Evolutionary conservation across 2,888 invertebrate species (phyloP).

Genomic region (Drosophila mulleri): DNA sequence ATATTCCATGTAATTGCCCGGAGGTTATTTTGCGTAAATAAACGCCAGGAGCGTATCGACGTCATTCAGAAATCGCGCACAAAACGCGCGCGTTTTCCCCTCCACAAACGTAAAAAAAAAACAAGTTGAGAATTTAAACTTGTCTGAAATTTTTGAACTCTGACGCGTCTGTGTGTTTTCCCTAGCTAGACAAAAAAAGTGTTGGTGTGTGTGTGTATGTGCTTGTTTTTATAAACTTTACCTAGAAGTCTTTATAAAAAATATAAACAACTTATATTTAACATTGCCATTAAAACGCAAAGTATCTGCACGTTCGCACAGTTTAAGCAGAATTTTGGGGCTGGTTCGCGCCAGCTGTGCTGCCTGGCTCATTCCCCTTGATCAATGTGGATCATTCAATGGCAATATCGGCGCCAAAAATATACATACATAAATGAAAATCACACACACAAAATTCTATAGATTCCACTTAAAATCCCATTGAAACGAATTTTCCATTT

Average conservation of each 20-base stretch:
- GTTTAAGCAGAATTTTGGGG: conserved; percentile 38
- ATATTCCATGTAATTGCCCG: conserved; percentile 50
- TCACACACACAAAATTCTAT: conserved; percentile 6
- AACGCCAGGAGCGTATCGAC: conserved; percentile 41
- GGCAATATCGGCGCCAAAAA: conserved; percentile 13
- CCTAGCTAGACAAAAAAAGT: conserved; percentile 33
- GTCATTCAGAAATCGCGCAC: conserved; percentile 53
- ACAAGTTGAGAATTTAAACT: conserved; percentile 8
- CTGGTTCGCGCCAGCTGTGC: conserved; percentile 32
- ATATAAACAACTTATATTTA: conserved; percentile 30
- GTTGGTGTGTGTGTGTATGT: not conserved
- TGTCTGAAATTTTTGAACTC: conserved; percentile 23
- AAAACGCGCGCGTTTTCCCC: conserved; percentile 39
- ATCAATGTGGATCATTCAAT: conserved; percentile 24
- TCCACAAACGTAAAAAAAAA: not conserved
- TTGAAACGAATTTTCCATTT: conserved; percentile 35
- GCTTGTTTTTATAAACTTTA: conserved; percentile 60
- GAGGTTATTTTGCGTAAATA: conserved; percentile 48
- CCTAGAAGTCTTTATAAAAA: conserved; percentile 48
- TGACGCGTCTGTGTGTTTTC: conserved; percentile 58
- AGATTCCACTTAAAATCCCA: conserved; percentile 47
- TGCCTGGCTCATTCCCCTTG: conserved; percentile 1
- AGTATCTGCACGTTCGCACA: conserved; percentile 31
- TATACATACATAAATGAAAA: conserved; percentile 1
- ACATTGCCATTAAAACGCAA: conserved; percentile 61